phyloP scores from a whole-genome alignment of 2,113 vertebrate species.

The Hemibagrus wyckioides region DNA sequence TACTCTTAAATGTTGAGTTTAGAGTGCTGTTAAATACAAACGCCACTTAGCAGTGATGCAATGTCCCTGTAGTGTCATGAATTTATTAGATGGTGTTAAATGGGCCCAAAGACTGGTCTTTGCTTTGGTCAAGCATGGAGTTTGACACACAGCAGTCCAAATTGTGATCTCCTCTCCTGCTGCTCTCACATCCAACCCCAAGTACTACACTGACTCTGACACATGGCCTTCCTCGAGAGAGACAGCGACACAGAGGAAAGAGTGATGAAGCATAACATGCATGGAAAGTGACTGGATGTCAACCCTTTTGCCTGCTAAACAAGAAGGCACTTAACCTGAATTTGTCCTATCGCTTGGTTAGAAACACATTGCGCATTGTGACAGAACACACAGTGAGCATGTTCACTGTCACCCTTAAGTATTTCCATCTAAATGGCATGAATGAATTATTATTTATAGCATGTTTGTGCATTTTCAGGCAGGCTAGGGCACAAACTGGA shows the following conservation, averaged over 20 bases:
- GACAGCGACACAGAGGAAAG: slow-evolving; percentile 23
- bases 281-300: slow-evolving; percentile 33
- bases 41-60: slow-evolving; percentile 60
- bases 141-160: neutral
- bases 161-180: slow-evolving; percentile 21
- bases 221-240: slow-evolving; percentile 37
- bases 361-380: neutral
- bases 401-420: neutral
- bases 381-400: neutral
- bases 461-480: neutral
- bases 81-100: slow-evolving; percentile 61
- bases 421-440: neutral
- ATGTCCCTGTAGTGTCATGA: slow-evolving; percentile 55
- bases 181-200: slow-evolving; percentile 34
- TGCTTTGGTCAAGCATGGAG: slow-evolving; percentile 2
- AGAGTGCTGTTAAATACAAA: slow-evolving; percentile 51
- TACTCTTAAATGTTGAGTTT: slow-evolving; percentile 20
- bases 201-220: slow-evolving; percentile 31
- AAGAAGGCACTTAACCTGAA: slow-evolving; percentile 62
- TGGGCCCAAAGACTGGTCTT: slow-evolving; percentile 20
- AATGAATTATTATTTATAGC: neutral
- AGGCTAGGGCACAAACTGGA: no score
- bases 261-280: slow-evolving; percentile 27
- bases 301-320: slow-evolving; percentile 36
- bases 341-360: neutral